Base-by-base conservation (phyloP, 2,797 vertebrate genomes). In the Bradypus variegatus region DNA sequence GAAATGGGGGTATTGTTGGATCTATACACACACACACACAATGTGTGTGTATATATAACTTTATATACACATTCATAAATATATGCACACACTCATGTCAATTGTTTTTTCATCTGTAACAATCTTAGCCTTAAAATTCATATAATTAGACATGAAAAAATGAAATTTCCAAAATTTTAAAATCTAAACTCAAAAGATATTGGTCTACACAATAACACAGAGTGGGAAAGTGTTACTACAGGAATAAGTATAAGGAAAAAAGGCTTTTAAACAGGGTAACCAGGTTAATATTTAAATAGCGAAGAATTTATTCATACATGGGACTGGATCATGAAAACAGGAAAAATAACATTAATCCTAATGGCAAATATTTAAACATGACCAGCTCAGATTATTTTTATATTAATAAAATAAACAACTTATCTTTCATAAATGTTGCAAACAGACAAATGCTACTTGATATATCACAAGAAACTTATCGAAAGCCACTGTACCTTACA, bases 401-500 rank as follows among this genome's bases (percentile, higher is more conserved):
- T 92, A 48, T 27, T 88, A 90, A 65, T 70, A 92, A 87, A 72
- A 85, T 78, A 95, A 95, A 93, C 41, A 80, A 6, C 48, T 48
- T 76, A 64, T 50, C 14, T 75, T 90, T 92, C 60, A 86, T 70
- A 89, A 85, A 79, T 69, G 93, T 90, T 86, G 36, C 48, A 94
- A 89, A 94, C 78, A 72, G 67, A 9, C 67, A 93, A 91, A 87
- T 76, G 36, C 14, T 90, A 88, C 38, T 81, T 76, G 64, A 48
- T 62, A 91, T 81, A 93, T 90, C 36, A 91, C 6, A 92, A 48
- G 33, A 62, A 87, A 96, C 69, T 15, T 75, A 94, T 88, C 76
- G 88, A 94, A 95, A 93, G 67, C 78, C 86, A 97, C 96, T 70
- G 85, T 98, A 99, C 99, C 99, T 98, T 96, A 99, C 99, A n/a